Evolutionary conservation across 2,888 invertebrate species (phyloP), one percentile per base, ranked within the genome.

Genomic region (Sinohyriopsis cumingii): DNA sequence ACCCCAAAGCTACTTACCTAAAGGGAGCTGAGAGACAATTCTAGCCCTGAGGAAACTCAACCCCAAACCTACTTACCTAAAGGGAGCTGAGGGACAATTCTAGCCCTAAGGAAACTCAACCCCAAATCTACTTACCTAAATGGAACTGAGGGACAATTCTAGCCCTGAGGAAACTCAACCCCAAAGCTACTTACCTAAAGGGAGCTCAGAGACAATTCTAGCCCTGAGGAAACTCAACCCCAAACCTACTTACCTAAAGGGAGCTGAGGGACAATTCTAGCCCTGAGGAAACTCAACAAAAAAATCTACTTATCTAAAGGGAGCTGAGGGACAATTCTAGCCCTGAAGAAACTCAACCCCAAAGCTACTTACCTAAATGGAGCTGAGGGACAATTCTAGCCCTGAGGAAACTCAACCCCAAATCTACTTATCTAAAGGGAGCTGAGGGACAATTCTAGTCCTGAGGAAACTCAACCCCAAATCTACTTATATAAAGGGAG

Each of bases 381-480:
- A 25, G 25, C 25, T 25, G 25, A 25, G 25, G 92, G 25, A 92
- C 91, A 72, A 93, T 92, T 68, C 94, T 91, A 57, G 94, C 93
- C 86, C 94, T 92, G 70, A 95, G 59, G n/a, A n/a, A n/a, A n/a
- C n/a, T n/a, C n/a, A n/a, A n/a, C n/a, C n/a, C n/a, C n/a, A n/a
- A n/a, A n/a, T 15, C 20, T 33, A 71, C 80, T 75, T 68, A 85
- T 85, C 86, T 68, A 87, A 72, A n/a, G 89, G 89, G 83, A n/a
- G 92, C 60, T 92, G 91, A 55, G 93, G 92, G 25, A 92, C 91
- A 72, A 93, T 92, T 68, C 94, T 91, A 57, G 94, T 93, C 86
- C 94, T 92, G 70, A 95, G 91, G 89, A 95, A 95, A 83, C 93
- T 93, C 71, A 95, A 90, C 95, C 95, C 95, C 90, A 94, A 95